Percentiles rank a stretch among this genome's conserved stretches.
phyloP scores from a whole-genome alignment of 2,888 invertebrate species.

The Drosophila tripunctata region DNA sequence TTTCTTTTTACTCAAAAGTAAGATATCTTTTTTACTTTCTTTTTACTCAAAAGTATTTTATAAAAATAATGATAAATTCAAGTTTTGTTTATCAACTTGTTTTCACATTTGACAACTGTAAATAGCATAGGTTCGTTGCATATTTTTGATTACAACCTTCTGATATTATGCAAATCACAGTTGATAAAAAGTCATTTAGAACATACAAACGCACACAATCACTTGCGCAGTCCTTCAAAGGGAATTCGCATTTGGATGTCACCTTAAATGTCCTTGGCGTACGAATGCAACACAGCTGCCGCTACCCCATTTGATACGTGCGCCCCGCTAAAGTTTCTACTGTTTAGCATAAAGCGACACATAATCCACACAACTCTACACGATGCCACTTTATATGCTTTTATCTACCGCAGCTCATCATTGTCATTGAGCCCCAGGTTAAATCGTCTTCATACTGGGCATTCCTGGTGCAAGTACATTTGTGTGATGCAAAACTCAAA shows the following conservation, averaged over 20 bases:
- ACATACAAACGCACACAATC: background rate
- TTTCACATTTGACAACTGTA: background rate
- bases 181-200: constrained; percentile 14
- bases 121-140: constrained; percentile 1
- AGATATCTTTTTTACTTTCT: background rate
- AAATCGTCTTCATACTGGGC: background rate
- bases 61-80: no score
- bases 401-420: constrained; percentile 14
- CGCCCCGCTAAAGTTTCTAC: constrained; percentile 7
- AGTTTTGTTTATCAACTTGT: background rate
- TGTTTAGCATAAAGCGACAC: constrained; percentile 49
- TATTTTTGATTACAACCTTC: constrained; percentile 14
- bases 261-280: constrained; percentile 52
- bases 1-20: background rate
- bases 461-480: background rate
- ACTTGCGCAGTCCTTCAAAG: constrained; percentile 21
- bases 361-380: constrained; percentile 52
- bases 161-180: constrained; percentile 47
- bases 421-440: constrained; percentile 14
- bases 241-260: constrained; percentile 31
- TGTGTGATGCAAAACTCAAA: background rate
- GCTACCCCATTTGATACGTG: background rate
- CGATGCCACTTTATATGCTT: constrained; percentile 46
- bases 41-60: no score
- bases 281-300: constrained; percentile 25